phyloP scores from a whole-genome alignment of 2,888 invertebrate species.

The Kuschelorhynchus macadamiae region DNA sequence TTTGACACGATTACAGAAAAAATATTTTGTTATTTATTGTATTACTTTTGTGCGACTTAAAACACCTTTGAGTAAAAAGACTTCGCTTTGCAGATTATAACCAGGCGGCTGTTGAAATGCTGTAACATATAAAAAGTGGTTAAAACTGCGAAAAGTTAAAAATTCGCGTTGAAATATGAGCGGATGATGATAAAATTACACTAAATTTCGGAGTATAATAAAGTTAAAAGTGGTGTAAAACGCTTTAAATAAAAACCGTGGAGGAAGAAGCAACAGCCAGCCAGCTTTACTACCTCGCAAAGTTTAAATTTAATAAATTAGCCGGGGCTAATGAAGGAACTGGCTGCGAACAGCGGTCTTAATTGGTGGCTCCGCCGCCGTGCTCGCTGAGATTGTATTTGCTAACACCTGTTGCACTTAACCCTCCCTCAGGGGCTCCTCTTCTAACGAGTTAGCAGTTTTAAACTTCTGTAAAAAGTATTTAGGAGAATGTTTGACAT shows the following conservation, averaged over 20 bases:
- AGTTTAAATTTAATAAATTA: conserved; percentile 53
- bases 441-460: conserved; percentile 36
- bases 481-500: not conserved
- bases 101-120: too few relatives aligned
- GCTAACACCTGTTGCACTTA: conserved; percentile 44
- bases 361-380: conserved; percentile 45
- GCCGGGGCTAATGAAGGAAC: conserved; percentile 51
- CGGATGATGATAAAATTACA: not conserved
- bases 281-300: conserved; percentile 47
- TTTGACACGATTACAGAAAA: too few relatives aligned
- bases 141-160: too few relatives aligned
- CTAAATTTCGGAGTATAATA: not conserved
- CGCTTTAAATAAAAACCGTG: conserved; percentile 33
- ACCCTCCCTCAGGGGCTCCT: conserved; percentile 29
- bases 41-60: too few relatives aligned
- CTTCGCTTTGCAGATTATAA: too few relatives aligned
- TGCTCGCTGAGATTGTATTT: conserved; percentile 48
- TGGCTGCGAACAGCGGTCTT: conserved; percentile 50
- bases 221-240: conserved; percentile 24
- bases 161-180: not conserved
- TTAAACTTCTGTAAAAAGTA: conserved; percentile 18
- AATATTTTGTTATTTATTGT: too few relatives aligned
- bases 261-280: conserved; percentile 49
- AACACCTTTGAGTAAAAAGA: too few relatives aligned
- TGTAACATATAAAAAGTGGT: too few relatives aligned